These are phyloP conservation scores for Tragelaphus scriptus DNA, from an alignment of 2,113 vertebrate species.

Conservation along the genomic window DNA sequence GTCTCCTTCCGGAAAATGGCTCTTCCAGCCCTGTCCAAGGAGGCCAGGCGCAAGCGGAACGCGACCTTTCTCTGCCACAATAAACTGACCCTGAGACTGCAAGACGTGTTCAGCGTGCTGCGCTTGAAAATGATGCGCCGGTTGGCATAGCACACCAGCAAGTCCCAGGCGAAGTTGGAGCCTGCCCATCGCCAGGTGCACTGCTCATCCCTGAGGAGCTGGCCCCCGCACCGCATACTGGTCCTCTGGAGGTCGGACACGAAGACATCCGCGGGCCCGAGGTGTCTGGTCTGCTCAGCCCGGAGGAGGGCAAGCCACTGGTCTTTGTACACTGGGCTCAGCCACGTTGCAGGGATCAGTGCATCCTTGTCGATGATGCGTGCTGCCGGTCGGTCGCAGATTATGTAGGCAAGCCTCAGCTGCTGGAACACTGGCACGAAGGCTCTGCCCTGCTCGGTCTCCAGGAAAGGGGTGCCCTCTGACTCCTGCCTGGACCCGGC, in stretches of 20 bases:
- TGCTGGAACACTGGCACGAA: conserved; percentile 25
- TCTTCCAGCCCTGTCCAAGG: too few relatives aligned
- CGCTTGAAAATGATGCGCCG: too few relatives aligned
- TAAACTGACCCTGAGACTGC: too few relatives aligned
- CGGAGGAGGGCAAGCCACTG: not conserved
- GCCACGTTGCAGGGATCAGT: not conserved
- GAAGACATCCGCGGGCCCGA: fast-evolving
- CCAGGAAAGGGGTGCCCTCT: not conserved
- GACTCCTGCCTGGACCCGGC: not conserved
- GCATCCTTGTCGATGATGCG: not conserved
- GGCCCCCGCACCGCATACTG: conserved; percentile 25
- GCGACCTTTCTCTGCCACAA: too few relatives aligned
- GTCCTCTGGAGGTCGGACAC: not conserved
- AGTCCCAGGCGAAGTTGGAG: conserved; percentile 32
- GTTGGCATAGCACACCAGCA: conserved; percentile 32
- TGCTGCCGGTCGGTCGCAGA: not conserved
- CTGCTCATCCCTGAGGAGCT: not conserved
- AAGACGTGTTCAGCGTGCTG: too few relatives aligned
- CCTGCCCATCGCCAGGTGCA: not conserved
- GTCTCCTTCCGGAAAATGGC: too few relatives aligned
- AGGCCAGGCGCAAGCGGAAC: too few relatives aligned
- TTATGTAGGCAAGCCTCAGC: conserved; percentile 15
- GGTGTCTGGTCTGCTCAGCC: not conserved
- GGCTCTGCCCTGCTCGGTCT: not conserved
- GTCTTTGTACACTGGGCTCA: not conserved